Base-by-base conservation (phyloP, 2,888 invertebrate species). In the Orthonevra nobilis region DNA sequence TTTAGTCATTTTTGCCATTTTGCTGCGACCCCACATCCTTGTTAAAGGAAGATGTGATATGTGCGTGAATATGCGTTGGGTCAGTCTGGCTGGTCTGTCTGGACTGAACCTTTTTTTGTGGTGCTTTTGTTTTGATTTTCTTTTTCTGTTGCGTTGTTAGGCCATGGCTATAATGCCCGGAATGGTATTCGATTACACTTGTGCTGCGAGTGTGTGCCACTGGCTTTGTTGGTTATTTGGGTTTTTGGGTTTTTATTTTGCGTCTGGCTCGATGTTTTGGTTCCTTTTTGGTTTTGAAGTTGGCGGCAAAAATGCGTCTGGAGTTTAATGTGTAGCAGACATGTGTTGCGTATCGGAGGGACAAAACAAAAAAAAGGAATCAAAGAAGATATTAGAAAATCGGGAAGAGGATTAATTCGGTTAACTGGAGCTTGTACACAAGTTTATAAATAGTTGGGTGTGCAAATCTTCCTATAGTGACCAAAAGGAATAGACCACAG, bases 141-240 rank as follows among this genome's bases (percentile, higher is more conserved):
- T 63, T 14, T 40, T 14, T 10, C 38, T 20, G 42, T 42, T 56
- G 48, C 34, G 14, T 69, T 69, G 52, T 60, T 60, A 40, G 50
- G 58, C 56, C 64, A 72, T 61, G 48, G 23, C 23, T 28, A 48
- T 50, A 58, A 66, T 66, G 30, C 61, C 54, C 44, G 40, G 64
- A 72, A 79, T 40, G 79, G 73, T n/a, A 73, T 79, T 79, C 73
- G 66, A 79, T 79, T 79, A 72, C 79, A 38, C 15, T 54, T 19
- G 7, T 20, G 38, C 7, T 9, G 9, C 17, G 28, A 20, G 26
- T 15, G 4, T 17, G 48, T 14, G 19, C 12, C 14, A 20, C 0
- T 17, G 12, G 3, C 42, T 40, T 26, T 12, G 14, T 40, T 42
- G 26, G 12, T 60, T 58, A 34, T 69, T 17, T 50, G 15, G 15